Evolutionary conservation across 2,797 vertebrate genomes (phyloP).

Genomic region (Vespertilio murinus): DNA sequence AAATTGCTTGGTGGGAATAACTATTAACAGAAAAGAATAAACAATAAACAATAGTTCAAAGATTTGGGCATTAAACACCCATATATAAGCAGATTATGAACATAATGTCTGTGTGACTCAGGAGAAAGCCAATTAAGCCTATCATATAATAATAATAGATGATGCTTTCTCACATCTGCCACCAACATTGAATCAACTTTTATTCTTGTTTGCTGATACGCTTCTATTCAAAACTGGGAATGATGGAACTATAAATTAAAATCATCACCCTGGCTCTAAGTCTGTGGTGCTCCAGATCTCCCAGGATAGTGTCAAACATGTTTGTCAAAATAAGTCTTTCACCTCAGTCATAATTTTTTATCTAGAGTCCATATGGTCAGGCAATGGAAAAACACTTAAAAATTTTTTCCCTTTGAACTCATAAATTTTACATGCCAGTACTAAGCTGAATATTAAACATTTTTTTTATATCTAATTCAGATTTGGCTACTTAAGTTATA

Average conservation of each 20-base stretch:
- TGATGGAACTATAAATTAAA: slow-evolving; percentile 15
- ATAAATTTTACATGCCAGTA: background rate
- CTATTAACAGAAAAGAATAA: slow-evolving; percentile 57
- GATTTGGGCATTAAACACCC: slow-evolving; percentile 60
- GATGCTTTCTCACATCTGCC: slow-evolving; percentile 45
- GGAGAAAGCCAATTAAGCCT: slow-evolving; percentile 28
- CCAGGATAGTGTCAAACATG: background rate
- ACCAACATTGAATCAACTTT: slow-evolving; percentile 40
- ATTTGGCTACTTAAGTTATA: background rate
- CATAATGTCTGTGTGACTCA: background rate
- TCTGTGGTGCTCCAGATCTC: background rate
- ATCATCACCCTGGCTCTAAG: background rate
- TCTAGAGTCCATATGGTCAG: background rate
- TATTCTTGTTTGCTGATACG: slow-evolving; percentile 3
- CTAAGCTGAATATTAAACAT: background rate
- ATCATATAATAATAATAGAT: slow-evolving; percentile 34
- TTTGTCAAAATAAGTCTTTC: background rate
- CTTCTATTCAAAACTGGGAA: slow-evolving; percentile 36
- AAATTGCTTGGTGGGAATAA: slow-evolving; percentile 40
- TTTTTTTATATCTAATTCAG: background rate
- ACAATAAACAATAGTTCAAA: slow-evolving; percentile 56
- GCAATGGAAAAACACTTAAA: background rate
- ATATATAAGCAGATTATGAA: slow-evolving; percentile 44
- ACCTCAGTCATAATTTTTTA: background rate
- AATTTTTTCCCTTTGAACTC: background rate